Percentiles rank a stretch among this genome's conserved stretches.
phyloP scores from a whole-genome alignment of 1,140 invertebrate genomes.

The Harlomillsia oculata region DNA sequence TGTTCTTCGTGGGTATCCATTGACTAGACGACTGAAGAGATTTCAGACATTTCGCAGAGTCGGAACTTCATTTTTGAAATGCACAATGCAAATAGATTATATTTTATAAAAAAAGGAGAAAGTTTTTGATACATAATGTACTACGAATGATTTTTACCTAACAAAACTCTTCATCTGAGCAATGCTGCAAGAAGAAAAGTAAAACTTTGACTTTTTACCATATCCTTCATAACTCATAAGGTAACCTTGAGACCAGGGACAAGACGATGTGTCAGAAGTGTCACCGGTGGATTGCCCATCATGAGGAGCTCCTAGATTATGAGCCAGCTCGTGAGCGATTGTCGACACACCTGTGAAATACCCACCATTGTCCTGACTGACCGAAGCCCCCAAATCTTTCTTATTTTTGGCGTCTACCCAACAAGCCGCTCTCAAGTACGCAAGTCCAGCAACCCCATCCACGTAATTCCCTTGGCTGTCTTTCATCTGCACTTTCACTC shows the following conservation, averaged over 20 bases:
- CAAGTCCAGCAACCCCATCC: constrained; percentile 13
- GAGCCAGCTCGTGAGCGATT: constrained; percentile 6
- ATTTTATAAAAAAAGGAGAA: too few species aligned
- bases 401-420: not conserved
- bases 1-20: not conserved
- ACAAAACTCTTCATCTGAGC: constrained; percentile 18
- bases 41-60: constrained; percentile 1
- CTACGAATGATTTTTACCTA: not conserved
- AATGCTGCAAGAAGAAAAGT: constrained; percentile 20
- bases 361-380: not conserved
- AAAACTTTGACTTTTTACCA: constrained; percentile 17
- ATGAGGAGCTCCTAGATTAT: constrained; percentile 8
- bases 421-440: constrained; percentile 6
- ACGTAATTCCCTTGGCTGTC: not conserved
- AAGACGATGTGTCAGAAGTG: not conserved
- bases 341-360: not conserved
- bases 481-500: constrained; percentile 5
- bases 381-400: not conserved
- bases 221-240: constrained; percentile 26
- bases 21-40: not conserved
- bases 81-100: too few species aligned
- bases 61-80: not conserved
- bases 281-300: not conserved
- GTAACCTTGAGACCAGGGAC: constrained; percentile 18
- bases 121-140: too few species aligned